Base-by-base conservation (phyloP, 2,888 invertebrate species). In the Palloptera scutellata region DNA sequence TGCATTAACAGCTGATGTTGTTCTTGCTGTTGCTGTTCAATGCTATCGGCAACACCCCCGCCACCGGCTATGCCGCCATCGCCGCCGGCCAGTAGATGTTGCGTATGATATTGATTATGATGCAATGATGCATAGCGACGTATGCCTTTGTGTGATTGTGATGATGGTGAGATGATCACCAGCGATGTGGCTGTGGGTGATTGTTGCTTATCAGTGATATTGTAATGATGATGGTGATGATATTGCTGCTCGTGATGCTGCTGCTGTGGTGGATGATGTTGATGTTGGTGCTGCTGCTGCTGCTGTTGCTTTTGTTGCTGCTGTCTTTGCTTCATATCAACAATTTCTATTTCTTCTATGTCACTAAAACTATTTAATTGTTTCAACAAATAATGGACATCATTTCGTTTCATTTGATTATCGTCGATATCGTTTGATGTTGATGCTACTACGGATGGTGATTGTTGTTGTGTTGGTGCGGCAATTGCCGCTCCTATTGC, bases 351-450 rank as follows among this genome's bases (percentile, higher is more conserved):
- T 83, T 84, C 83, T 82, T 84, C 84, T 78, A 84, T 84, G 82
- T 84, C 85, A 83, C 84, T 84, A 84, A 84, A 84, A 84, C 85
- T 84, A 84, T 84, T 84, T 83, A 84, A 84, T 83, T 84, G 84
- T 84, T 84, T 84, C 83, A 84, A 84, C 85, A 84, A 84, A 84
- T 84, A 84, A 84, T 84, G 84, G 81, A 84, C 84, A 84, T 84
- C 85, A 84, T 84, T 84, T 83, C 84, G 85, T 84, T 84, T 82
- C 76, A 77, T 84, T 81, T 83, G 83, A 81, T 83, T 82, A 83
- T 81, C 84, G 77, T 81, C 79, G 59, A 59, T 64, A 69, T 54
- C 61, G 67, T 53, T 53, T 40, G 66, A 63, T 73, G 65, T 65
- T 61, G 67, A 61, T 20, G 65, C 59, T n/a, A 60, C 55, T 58